phyloP scores from a whole-genome alignment of 1,140 invertebrate genomes.

The Odontomachus brunneus region DNA sequence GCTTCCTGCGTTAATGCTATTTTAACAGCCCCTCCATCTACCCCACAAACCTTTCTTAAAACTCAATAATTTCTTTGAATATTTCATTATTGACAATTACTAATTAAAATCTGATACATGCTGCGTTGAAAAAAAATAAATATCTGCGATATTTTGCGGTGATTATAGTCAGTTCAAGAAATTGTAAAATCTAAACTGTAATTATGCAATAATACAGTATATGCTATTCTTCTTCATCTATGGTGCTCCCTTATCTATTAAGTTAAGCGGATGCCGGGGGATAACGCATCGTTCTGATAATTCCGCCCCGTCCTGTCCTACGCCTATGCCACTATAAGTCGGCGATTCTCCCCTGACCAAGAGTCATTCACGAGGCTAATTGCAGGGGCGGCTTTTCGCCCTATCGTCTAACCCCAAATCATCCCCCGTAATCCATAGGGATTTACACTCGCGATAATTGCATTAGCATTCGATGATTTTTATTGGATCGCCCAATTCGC shows the following conservation, averaged over 20 bases:
- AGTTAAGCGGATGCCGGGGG: neutral
- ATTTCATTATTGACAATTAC: neutral
- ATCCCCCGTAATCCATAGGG: conserved; percentile 80
- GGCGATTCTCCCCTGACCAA: conserved; percentile 73
- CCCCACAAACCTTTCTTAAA: neutral
- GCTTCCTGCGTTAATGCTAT: neutral
- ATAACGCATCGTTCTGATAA: conserved; percentile 8
- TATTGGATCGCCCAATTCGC: conserved; percentile 74
- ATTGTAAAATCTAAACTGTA: neutral
- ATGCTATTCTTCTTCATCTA: neutral
- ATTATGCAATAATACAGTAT: neutral
- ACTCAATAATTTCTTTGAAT: neutral
- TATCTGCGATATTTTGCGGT: neutral
- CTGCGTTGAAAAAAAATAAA: neutral
- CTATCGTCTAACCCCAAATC: conserved; percentile 80
- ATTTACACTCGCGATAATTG: conserved; percentile 83
- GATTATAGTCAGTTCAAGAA: neutral
- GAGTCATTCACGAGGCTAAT: conserved; percentile 83
- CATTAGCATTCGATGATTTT: conserved; percentile 85
- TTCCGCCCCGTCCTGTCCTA: conserved; percentile 60
- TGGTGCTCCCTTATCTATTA: neutral
- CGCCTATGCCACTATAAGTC: conserved; percentile 64
- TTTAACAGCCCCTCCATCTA: neutral
- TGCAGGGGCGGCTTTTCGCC: conserved; percentile 80
- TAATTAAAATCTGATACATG: neutral